Conservation (phyloP, 2,888 invertebrate genomes). For the Acronicta alni region DNA sequence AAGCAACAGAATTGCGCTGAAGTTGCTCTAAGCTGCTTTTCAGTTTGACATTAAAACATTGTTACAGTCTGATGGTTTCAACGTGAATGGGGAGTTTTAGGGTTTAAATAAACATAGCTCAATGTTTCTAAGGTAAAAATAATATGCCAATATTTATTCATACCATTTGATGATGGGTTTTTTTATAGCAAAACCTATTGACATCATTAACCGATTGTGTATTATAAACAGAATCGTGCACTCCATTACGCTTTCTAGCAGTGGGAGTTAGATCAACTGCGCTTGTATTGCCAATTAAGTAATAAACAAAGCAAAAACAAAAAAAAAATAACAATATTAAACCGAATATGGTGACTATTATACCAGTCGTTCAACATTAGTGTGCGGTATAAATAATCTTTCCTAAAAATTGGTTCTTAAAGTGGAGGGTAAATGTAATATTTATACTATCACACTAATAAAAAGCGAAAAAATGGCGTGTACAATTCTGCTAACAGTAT, state of each 20-base stretch:
- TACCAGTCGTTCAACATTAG: too few species aligned
- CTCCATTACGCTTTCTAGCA: slow-evolving; percentile 30
- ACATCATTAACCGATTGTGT: slow-evolving; percentile 15
- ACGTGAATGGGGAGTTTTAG: slow-evolving; percentile 5
- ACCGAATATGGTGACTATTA: background rate
- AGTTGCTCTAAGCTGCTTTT: slow-evolving; percentile 25
- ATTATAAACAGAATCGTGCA: slow-evolving; percentile 47
- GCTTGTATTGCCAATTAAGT: slow-evolving; percentile 30
- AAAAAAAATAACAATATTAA: slow-evolving; percentile 1
- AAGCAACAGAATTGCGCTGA: slow-evolving; percentile 58
- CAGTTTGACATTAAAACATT: slow-evolving; percentile 7
- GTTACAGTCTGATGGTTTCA: slow-evolving; percentile 20
- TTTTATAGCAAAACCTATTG: too few species aligned
- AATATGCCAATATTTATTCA: background rate
- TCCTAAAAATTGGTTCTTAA: too few species aligned
- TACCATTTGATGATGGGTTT: too few species aligned
- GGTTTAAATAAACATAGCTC: background rate
- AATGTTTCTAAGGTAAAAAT: slow-evolving; percentile 8
- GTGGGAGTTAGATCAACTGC: slow-evolving; percentile 7
- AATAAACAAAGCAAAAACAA: slow-evolving; percentile 23
- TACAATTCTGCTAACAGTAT: slow-evolving; percentile 36
- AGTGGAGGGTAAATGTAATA: background rate
- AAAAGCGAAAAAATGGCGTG: slow-evolving; percentile 42
- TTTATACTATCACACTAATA: slow-evolving; percentile 3
- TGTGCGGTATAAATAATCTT: too few species aligned